Conservation (phyloP, 92 coral and sea anemone species). For the Pocillopora grandis region DNA sequence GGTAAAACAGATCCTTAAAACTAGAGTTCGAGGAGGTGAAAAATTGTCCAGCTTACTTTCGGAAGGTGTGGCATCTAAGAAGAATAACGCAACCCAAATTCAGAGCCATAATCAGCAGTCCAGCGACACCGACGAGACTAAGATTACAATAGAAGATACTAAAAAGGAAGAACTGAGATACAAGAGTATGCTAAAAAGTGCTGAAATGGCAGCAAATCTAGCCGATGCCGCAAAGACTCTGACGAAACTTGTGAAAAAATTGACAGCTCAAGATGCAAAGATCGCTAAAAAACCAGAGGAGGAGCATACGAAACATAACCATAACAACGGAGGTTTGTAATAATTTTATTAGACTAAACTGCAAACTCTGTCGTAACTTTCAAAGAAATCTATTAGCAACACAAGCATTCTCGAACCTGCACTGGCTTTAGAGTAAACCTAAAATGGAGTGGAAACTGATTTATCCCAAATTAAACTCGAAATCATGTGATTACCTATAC, state of each 20-base stretch:
- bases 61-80: neutral
- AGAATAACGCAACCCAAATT: neutral
- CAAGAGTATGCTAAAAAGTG: constrained; percentile 26
- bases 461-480: too few relatives aligned
- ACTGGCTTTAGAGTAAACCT: too few relatives aligned
- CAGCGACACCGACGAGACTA: neutral
- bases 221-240: constrained; percentile 44
- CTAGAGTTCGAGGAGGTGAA: constrained; percentile 1
- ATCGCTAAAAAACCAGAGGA: constrained; percentile 1
- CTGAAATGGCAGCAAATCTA: constrained; percentile 46
- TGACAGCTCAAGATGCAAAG: neutral
- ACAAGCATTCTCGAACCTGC: neutral
- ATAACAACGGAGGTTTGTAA: constrained; percentile 12
- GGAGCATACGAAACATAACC: neutral
- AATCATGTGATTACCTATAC: too few relatives aligned
- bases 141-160: neutral
- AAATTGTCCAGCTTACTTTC: neutral
- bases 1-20: neutral
- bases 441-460: too few relatives aligned
- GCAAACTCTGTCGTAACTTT: too few relatives aligned
- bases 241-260: constrained; percentile 25
- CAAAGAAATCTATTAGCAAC: too few relatives aligned
- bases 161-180: constrained; percentile 12
- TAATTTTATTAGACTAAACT: neutral
- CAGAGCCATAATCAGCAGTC: neutral